Evolutionary conservation across 2,888 invertebrate genomes (phyloP).

Genomic region (Pheosia gnoma): DNA sequence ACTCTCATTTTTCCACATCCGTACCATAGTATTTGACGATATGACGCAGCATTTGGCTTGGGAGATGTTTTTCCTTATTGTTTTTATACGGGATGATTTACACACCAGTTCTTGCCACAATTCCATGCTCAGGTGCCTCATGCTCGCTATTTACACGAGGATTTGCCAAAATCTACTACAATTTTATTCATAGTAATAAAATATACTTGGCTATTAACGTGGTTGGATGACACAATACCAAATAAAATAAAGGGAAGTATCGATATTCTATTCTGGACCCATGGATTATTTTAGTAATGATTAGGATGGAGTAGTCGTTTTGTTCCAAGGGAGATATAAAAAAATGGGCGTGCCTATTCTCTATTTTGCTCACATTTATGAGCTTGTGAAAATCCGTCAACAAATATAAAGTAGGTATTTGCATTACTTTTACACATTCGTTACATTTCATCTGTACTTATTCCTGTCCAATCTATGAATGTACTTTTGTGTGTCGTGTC

Average conservation of each 20-base stretch:
- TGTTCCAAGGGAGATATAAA: background rate
- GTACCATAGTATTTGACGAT: constrained; percentile 27
- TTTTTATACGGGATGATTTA: constrained; percentile 29
- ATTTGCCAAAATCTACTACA: constrained; percentile 35
- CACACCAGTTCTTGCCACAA: constrained; percentile 28
- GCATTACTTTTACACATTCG: too few species aligned
- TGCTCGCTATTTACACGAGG: constrained; percentile 38
- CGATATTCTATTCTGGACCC: too few species aligned
- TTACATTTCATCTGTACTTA: too few species aligned
- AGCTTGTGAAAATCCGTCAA: too few species aligned
- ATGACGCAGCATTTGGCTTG: constrained; percentile 26
- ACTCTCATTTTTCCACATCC: constrained; percentile 25
- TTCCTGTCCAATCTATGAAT: too few species aligned
- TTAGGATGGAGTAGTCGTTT: background rate
- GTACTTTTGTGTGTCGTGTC: too few species aligned
- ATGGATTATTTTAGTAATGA: too few species aligned
- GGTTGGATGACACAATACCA: background rate
- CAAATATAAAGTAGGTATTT: too few species aligned
- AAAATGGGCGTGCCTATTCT: too few species aligned
- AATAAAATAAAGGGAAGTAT: constrained; percentile 3
- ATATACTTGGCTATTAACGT: constrained; percentile 26
- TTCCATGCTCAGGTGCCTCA: constrained; percentile 43
- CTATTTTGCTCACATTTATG: too few species aligned
- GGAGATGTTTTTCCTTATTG: constrained; percentile 26
- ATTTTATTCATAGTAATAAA: constrained; percentile 42